Conservation (phyloP, 1,140 invertebrate genomes). For the Planococcus citri region DNA sequence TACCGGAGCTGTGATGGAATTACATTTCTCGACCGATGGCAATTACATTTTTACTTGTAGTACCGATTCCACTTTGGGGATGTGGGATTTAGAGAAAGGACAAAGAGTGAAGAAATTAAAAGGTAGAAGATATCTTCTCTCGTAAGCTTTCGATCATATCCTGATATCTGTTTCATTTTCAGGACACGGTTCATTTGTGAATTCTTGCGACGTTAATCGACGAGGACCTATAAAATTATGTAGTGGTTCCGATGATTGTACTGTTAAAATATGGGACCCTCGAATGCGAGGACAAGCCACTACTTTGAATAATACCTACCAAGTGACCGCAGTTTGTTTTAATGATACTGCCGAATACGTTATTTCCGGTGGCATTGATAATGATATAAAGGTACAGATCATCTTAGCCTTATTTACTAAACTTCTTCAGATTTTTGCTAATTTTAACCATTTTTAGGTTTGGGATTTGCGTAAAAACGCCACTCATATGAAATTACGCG, state of each 20-base stretch:
- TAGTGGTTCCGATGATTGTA: constrained; percentile 91
- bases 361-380: constrained; percentile 87
- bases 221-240: constrained; percentile 78
- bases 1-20: constrained; percentile 90
- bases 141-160: background rate
- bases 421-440: background rate
- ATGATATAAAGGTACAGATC: constrained; percentile 72
- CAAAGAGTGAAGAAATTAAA: constrained; percentile 82
- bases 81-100: constrained; percentile 88
- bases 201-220: constrained; percentile 64
- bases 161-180: background rate
- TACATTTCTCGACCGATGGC: constrained; percentile 92
- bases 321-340: constrained; percentile 83
- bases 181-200: constrained; percentile 79
- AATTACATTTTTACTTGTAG: constrained; percentile 79
- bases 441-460: constrained; percentile 38
- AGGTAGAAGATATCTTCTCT: constrained; percentile 34
- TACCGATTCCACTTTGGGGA: constrained; percentile 85
- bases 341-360: constrained; percentile 91
- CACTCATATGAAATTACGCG: constrained; percentile 68
- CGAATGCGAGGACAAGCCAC: constrained; percentile 58
- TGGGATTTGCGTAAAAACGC: constrained; percentile 93
- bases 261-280: constrained; percentile 80
- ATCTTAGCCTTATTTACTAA: background rate
- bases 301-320: constrained; percentile 70